Evolutionary conservation across 2,797 vertebrate species (phyloP).

Genomic region (Hydrocynus forskahlii): DNA sequence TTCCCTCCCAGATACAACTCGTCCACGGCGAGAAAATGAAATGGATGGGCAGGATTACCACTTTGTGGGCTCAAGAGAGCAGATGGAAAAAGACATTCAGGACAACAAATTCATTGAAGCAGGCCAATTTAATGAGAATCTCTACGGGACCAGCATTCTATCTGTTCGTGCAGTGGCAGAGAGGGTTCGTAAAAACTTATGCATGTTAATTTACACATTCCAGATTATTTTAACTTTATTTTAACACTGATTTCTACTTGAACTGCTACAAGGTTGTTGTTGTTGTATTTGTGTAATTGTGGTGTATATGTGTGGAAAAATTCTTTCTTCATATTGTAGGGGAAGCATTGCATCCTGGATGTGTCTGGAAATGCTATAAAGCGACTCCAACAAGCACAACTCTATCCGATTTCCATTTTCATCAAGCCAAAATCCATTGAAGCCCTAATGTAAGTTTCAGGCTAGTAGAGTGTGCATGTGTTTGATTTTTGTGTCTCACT

Average conservation of each 20-base stretch:
- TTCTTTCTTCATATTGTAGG: constrained; percentile 73
- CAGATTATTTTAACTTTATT: constrained; percentile 7
- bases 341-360: constrained; percentile 98
- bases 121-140: constrained; percentile 98
- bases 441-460: constrained; percentile 92
- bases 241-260: neutral
- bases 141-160: constrained; percentile 97
- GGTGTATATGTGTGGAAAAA: constrained; percentile 3
- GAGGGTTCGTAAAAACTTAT: constrained; percentile 76
- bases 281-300: neutral
- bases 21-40: constrained; percentile 92
- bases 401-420: constrained; percentile 98
- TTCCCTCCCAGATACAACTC: constrained; percentile 87
- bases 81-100: constrained; percentile 99
- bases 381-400: constrained; percentile 98
- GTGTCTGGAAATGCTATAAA: constrained; percentile 99
- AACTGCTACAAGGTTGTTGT: neutral
- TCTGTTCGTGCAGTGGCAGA: constrained; percentile 97
- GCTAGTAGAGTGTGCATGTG: neutral
- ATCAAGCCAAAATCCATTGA: constrained; percentile 99
- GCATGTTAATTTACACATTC: constrained; percentile 22
- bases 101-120: constrained; percentile 99
- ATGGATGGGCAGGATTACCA: constrained; percentile 98
- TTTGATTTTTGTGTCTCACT: neutral
- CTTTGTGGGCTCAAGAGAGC: constrained; percentile 93